phyloP scores from a whole-genome alignment of 2,888 invertebrate genomes.

The Nysson spinosus region DNA sequence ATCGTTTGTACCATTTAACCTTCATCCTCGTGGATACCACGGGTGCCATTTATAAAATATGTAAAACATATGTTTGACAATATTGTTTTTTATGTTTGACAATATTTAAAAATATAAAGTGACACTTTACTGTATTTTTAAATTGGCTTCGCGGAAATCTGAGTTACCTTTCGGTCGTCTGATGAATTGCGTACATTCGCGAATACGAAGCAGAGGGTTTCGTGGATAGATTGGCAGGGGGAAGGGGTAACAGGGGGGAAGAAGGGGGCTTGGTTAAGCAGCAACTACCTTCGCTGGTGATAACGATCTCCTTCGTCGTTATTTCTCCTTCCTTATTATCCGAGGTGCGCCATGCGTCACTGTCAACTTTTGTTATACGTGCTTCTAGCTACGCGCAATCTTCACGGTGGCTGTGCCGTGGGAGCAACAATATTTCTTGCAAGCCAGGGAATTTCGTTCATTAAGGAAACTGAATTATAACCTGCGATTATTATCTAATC shows the following conservation, averaged over 20 bases:
- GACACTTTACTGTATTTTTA: not conserved
- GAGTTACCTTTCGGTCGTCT: not conserved
- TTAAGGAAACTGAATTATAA: no score
- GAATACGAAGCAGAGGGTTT: not conserved
- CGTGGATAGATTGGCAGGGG: slow-evolving; percentile 19
- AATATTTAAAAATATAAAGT: no score
- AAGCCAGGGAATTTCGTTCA: no score
- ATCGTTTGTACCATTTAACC: no score
- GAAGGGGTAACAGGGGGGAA: slow-evolving; percentile 20
- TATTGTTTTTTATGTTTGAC: no score
- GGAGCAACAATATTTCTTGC: no score
- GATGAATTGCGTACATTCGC: not conserved
- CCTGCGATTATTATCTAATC: no score
- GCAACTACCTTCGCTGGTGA: slow-evolving; percentile 23
- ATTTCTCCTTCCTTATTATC: slow-evolving; percentile 38
- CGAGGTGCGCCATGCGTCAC: slow-evolving; percentile 20
- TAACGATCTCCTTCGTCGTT: slow-evolving; percentile 36
- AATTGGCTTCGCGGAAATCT: not conserved
- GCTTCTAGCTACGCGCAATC: not conserved
- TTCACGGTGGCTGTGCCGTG: not conserved
- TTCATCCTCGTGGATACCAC: no score
- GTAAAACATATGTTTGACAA: no score
- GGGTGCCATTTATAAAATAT: no score
- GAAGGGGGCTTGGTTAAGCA: slow-evolving; percentile 16
- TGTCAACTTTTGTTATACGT: slow-evolving; percentile 19